Conservation (phyloP, 2,888 invertebrate genomes). For the Diachrysia chrysitis region DNA sequence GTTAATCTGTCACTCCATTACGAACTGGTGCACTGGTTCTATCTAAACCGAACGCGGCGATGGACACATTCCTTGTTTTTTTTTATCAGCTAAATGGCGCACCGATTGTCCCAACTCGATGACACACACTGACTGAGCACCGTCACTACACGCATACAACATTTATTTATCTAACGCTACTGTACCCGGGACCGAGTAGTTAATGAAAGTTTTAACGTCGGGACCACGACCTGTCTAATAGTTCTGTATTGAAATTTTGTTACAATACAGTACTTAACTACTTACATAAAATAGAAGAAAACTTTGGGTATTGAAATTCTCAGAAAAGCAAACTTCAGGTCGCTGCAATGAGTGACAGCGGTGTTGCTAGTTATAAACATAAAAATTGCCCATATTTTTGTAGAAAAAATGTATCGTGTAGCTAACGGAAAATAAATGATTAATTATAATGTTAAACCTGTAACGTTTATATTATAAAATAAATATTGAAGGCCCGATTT, state of each 20-base stretch:
- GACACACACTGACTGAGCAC: constrained; percentile 81
- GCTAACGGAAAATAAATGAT: too few species aligned
- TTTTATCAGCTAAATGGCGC: constrained; percentile 83
- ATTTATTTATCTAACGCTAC: constrained; percentile 70
- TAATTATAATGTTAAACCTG: background rate
- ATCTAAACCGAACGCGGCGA: constrained; percentile 69
- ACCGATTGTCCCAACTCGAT: constrained; percentile 80
- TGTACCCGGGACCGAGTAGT: constrained; percentile 57
- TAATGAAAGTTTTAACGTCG: constrained; percentile 53
- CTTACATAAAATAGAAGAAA: constrained; percentile 84
- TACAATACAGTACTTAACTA: constrained; percentile 70
- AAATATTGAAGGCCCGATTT: too few species aligned
- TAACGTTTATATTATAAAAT: too few species aligned
- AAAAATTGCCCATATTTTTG: constrained; percentile 16
- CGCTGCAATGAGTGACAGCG: constrained; percentile 27
- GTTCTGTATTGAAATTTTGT: constrained; percentile 68
- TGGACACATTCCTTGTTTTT: constrained; percentile 80
- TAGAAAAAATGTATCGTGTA: background rate
- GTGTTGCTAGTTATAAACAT: constrained; percentile 29
- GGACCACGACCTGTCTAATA: constrained; percentile 63
- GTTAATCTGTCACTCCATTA: constrained; percentile 78
- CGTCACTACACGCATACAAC: constrained; percentile 65
- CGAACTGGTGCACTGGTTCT: constrained; percentile 71
- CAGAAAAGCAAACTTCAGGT: constrained; percentile 82
- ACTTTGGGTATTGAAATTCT: constrained; percentile 77